A percentile compares a stretch with the other conserved stretches of the same genome.
Evolutionary conservation across 2,797 vertebrate species (phyloP).

Genomic region (Nothura maculosa): DNA sequence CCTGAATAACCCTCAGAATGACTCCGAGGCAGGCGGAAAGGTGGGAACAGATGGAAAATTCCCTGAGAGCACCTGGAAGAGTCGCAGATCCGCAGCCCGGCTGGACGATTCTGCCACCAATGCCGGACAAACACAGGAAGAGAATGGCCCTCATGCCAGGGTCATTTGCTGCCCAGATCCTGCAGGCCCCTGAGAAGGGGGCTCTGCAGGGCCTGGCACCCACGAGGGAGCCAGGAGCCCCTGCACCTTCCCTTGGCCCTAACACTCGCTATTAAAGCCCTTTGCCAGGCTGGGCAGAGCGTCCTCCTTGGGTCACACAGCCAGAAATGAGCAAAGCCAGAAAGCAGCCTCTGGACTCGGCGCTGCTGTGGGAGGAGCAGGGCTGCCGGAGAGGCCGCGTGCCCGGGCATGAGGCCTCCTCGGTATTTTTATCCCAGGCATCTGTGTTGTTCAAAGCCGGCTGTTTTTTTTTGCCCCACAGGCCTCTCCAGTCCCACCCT

Average conservation of each 20-base stretch:
- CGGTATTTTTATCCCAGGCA: conserved; percentile 35
- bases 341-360: neutral
- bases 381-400: no score
- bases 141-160: neutral
- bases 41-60: neutral
- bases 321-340: neutral
- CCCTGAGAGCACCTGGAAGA: neutral
- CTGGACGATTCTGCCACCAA: neutral
- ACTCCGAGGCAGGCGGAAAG: accelerated
- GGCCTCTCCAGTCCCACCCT: neutral
- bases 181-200: accelerated
- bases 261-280: accelerated
- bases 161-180: accelerated
- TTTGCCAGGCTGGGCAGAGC: accelerated
- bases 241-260: accelerated
- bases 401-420: neutral
- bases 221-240: accelerated
- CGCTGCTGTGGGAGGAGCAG: neutral
- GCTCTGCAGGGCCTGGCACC: neutral
- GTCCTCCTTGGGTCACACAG: neutral
- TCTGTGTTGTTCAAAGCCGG: conserved; percentile 1
- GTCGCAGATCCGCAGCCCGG: neutral
- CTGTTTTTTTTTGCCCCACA: neutral
- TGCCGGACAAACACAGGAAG: neutral
- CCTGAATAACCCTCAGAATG: neutral